phyloP scores from a whole-genome alignment of 2,888 invertebrate species.

The Cecidostiba fungosa region DNA sequence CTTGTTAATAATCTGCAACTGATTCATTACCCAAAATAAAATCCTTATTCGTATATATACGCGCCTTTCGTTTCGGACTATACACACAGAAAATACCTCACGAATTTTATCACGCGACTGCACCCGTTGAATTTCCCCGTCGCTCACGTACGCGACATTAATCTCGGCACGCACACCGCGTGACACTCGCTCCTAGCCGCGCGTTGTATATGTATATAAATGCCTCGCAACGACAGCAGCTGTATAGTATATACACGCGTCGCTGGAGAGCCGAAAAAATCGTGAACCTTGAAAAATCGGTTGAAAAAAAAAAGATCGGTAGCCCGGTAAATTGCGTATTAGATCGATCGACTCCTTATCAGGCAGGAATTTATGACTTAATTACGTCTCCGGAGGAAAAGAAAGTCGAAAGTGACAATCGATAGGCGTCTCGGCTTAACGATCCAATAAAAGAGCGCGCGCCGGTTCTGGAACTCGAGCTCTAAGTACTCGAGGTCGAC shows the following conservation, averaged over 20 bases:
- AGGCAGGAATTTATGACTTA: slow-evolving; percentile 8
- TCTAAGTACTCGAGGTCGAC: slow-evolving; percentile 3
- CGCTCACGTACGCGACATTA: slow-evolving; percentile 14
- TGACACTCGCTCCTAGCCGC: not conserved
- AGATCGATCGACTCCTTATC: not conserved
- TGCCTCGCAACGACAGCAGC: no score
- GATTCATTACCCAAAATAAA: not conserved
- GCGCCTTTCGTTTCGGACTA: not conserved
- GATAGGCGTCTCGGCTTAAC: slow-evolving; percentile 47
- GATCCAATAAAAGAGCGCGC: slow-evolving; percentile 53
- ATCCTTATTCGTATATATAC: not conserved
- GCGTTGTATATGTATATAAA: not conserved
- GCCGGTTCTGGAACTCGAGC: not conserved
- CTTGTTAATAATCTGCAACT: no score
- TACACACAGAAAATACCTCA: not conserved
- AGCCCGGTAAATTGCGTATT: not conserved
- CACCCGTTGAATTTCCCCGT: not conserved
- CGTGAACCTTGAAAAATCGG: not conserved
- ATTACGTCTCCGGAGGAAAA: slow-evolving; percentile 35
- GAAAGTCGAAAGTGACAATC: slow-evolving; percentile 62
- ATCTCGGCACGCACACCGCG: slow-evolving; percentile 1
- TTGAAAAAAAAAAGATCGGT: not conserved
- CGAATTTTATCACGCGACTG: not conserved
- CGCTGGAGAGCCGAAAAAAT: not conserved
- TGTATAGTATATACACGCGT: not conserved